phyloP scores from a whole-genome alignment of 2,888 invertebrate genomes.

The Tortrix viridana region DNA sequence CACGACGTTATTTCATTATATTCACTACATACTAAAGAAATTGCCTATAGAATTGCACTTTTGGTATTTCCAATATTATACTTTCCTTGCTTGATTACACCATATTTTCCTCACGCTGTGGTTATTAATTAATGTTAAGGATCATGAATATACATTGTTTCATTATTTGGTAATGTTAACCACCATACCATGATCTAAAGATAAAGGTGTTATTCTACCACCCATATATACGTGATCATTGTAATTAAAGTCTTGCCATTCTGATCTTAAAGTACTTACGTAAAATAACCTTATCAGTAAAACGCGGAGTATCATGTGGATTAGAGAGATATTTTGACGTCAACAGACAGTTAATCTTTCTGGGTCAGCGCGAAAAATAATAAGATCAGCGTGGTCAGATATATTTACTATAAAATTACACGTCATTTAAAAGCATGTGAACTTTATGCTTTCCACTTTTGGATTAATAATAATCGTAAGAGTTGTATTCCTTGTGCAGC shows the following conservation, averaged over 20 bases:
- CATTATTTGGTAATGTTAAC: neutral
- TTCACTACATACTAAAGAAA: neutral
- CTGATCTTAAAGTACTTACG: slow-evolving; percentile 24
- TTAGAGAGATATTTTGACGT: slow-evolving; percentile 20
- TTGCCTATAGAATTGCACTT: neutral
- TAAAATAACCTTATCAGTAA: slow-evolving; percentile 13
- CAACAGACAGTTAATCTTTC: slow-evolving; percentile 23
- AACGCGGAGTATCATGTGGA: slow-evolving; percentile 11
- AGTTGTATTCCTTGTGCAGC: slow-evolving; percentile 30
- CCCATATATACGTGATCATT: slow-evolving; percentile 19
- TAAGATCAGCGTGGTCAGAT: slow-evolving; percentile 22
- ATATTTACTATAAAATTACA: neutral
- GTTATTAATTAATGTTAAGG: slow-evolving; percentile 28
- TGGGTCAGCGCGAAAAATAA: slow-evolving; percentile 3
- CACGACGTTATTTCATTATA: slow-evolving; percentile 1
- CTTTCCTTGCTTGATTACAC: neutral
- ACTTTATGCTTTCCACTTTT: slow-evolving; percentile 22
- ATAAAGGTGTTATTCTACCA: slow-evolving; percentile 4
- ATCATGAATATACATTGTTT: neutral
- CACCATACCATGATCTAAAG: neutral
- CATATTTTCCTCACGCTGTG: slow-evolving; percentile 15
- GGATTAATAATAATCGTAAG: neutral
- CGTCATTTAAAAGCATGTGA: neutral
- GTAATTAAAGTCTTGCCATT: slow-evolving; percentile 13
- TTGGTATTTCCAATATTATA: neutral